A percentile compares a stretch with the other conserved stretches of the same genome.
These are phyloP conservation scores for Sebastes goodei DNA, from an alignment of 2,797 vertebrate genomes.

Conservation along the genomic window DNA sequence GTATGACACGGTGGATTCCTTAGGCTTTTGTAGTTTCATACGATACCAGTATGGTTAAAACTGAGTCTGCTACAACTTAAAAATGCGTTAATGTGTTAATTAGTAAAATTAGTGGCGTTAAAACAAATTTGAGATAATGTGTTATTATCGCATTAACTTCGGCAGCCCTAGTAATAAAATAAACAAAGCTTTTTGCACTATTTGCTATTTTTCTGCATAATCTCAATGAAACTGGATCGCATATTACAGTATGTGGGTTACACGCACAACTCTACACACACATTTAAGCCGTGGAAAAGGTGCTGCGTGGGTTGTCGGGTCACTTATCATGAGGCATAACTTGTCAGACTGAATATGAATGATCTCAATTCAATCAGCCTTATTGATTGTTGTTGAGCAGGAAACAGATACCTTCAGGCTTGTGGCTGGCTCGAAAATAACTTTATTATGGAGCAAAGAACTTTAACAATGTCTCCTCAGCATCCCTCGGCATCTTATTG, in stretches of 20 bases:
- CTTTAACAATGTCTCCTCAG: conserved; percentile 22
- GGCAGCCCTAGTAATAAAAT: background rate
- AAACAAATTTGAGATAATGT: too few species aligned
- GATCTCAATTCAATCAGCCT: conserved; percentile 35
- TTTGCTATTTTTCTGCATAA: conserved; percentile 5
- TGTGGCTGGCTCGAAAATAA: background rate
- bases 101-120: too few species aligned
- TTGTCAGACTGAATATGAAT: conserved; percentile 24
- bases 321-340: conserved; percentile 17
- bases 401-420: conserved; percentile 11
- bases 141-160: too few species aligned
- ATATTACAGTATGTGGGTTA: background rate
- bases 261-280: background rate
- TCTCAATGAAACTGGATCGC: conserved; percentile 11
- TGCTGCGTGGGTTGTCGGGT: background rate
- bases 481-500: conserved; percentile 20
- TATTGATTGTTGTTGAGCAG: background rate
- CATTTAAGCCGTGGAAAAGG: background rate
- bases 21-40: too few species aligned
- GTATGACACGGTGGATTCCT: too few species aligned
- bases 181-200: background rate
- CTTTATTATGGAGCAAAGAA: background rate
- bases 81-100: too few species aligned
- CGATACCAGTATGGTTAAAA: too few species aligned
- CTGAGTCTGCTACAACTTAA: too few species aligned